A percentile compares a stretch with the other conserved stretches of the same genome.
phyloP scores from a whole-genome alignment of 2,797 vertebrate genomes.

The Salmo trutta region DNA sequence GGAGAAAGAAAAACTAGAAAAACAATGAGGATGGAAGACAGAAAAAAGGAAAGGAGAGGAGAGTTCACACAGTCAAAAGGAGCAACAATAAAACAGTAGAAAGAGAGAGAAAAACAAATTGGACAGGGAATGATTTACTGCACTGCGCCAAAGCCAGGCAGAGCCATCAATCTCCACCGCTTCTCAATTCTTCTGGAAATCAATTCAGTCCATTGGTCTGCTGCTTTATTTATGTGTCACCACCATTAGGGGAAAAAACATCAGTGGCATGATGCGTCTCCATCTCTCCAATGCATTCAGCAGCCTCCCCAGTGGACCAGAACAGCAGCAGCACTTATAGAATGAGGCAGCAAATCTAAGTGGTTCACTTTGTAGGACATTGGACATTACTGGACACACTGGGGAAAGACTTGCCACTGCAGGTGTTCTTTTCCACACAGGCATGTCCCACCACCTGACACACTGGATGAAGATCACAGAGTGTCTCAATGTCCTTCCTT shows the following conservation, averaged over 20 bases:
- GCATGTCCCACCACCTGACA: neutral
- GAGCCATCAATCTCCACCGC: slow-evolving; percentile 65
- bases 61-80: neutral
- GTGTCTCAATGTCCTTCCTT: neutral
- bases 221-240: slow-evolving; percentile 68
- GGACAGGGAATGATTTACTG: slow-evolving; percentile 60
- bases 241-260: slow-evolving; percentile 60
- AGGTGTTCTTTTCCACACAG: neutral
- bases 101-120: slow-evolving; percentile 54
- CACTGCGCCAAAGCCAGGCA: slow-evolving; percentile 45
- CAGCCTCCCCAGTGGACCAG: neutral
- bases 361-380: neutral
- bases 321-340: neutral
- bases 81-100: neutral
- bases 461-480: neutral
- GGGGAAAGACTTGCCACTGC: neutral
- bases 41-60: neutral
- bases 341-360: neutral
- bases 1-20: neutral
- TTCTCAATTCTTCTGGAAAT: slow-evolving; percentile 65
- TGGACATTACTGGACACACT: neutral
- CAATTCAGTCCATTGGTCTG: slow-evolving; percentile 65
- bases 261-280: slow-evolving; percentile 49
- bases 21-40: neutral
- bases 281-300: slow-evolving; percentile 3